Evolutionary conservation across 2,797 vertebrate genomes (phyloP).

Genomic region (Petrocephalus sullivani): DNA sequence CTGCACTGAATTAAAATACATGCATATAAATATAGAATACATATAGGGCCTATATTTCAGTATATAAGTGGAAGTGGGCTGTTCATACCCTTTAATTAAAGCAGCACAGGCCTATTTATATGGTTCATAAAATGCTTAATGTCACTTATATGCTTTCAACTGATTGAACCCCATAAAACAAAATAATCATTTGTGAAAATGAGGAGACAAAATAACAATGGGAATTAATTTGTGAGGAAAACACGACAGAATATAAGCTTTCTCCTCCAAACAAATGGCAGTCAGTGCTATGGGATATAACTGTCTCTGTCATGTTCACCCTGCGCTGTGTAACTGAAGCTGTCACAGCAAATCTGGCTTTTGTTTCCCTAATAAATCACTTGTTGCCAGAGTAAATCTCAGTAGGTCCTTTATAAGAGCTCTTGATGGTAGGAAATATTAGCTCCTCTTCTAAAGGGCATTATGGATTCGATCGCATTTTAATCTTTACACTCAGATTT

Average conservation of each 20-base stretch:
- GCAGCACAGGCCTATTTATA: neutral
- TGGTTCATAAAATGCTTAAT: neutral
- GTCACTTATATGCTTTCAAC: neutral
- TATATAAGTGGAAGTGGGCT: neutral
- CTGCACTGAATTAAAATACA: neutral
- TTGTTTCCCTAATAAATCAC: neutral
- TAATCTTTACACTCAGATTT: neutral
- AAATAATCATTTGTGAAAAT: neutral
- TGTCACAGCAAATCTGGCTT: neutral
- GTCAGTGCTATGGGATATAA: neutral
- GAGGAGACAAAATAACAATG: neutral
- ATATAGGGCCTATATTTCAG: neutral
- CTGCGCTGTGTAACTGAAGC: neutral
- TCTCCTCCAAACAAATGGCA: neutral
- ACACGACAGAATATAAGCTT: neutral
- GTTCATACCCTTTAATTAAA: neutral
- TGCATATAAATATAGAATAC: neutral
- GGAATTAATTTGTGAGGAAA: neutral
- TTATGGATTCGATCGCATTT: neutral
- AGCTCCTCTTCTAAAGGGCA: neutral
- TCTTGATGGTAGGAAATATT: neutral
- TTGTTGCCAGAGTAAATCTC: neutral
- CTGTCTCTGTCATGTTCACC: neutral
- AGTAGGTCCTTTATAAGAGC: neutral
- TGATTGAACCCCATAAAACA: neutral